phyloP scores from a whole-genome alignment of 2,113 vertebrate genomes.

The Xenopus borealis region DNA sequence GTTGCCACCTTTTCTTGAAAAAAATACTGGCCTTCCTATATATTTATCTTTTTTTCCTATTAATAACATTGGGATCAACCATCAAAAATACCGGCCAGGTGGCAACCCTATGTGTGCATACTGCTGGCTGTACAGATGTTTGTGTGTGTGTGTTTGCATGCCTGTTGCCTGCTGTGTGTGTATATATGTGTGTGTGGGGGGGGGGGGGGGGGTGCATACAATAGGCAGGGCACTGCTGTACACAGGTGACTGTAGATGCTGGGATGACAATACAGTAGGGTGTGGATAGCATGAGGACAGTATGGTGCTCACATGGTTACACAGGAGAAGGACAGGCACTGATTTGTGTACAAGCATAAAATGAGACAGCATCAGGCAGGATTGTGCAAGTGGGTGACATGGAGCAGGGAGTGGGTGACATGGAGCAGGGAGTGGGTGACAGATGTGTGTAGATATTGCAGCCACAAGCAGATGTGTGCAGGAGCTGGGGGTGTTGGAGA shows the following conservation, averaged over 20 bases:
- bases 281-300: background rate
- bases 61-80: too few relatives aligned
- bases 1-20: too few relatives aligned
- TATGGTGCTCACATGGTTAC: background rate
- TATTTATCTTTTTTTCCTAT: too few relatives aligned
- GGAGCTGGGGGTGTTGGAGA: conserved; percentile 23
- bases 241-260: conserved; percentile 9
- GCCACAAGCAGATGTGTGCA: conserved; percentile 25
- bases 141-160: background rate
- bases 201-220: too few relatives aligned
- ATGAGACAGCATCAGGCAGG: background rate
- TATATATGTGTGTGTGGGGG: too few relatives aligned
- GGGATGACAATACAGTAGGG: background rate
- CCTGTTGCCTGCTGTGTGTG: background rate
- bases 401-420: background rate
- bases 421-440: background rate
- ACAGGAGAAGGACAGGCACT: background rate
- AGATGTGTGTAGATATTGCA: conserved; percentile 14
- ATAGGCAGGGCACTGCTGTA: background rate
- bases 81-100: too few relatives aligned
- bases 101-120: background rate
- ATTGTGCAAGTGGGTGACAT: background rate
- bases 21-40: too few relatives aligned
- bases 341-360: background rate
- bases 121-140: background rate